Percentiles rank a stretch among this genome's conserved stretches.
phyloP scores from a whole-genome alignment of 2,113 vertebrate species.

The Limnothrissa miodon region DNA sequence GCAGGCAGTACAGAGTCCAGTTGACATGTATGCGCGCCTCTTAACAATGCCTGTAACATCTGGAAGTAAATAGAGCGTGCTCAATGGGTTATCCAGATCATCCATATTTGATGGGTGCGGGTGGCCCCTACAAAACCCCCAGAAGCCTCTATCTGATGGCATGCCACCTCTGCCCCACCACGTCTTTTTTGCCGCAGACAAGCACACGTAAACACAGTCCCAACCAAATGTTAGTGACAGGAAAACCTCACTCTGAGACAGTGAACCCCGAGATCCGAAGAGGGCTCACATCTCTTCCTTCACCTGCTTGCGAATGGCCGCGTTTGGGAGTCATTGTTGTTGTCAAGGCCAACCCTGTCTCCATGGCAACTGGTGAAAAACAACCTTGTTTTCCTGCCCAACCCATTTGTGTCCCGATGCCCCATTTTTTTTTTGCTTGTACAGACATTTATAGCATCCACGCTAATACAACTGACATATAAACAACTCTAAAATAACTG shows the following conservation, averaged over 20 bases:
- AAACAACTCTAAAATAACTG: not conserved
- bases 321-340: not conserved
- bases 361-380: conserved; percentile 33
- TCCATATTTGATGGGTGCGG: conserved; percentile 39
- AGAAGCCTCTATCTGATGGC: conserved; percentile 14
- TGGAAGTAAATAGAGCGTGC: conserved; percentile 48
- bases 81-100: conserved; percentile 32
- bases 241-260: not conserved
- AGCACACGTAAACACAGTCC: not conserved
- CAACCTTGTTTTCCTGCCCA: not conserved
- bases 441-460: not conserved
- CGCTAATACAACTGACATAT: not conserved
- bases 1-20: conserved; percentile 17
- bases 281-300: not conserved
- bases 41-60: conserved; percentile 41
- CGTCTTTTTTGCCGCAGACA: not conserved
- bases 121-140: conserved; percentile 21
- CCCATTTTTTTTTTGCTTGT: not conserved
- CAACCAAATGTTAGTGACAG: not conserved
- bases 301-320: not conserved
- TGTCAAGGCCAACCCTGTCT: not conserved
- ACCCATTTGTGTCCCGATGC: not conserved
- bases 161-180: not conserved
- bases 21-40: conserved; percentile 37
- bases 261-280: not conserved